Conservation (phyloP, 2,113 vertebrate species). For the Struthio camelus region DNA sequence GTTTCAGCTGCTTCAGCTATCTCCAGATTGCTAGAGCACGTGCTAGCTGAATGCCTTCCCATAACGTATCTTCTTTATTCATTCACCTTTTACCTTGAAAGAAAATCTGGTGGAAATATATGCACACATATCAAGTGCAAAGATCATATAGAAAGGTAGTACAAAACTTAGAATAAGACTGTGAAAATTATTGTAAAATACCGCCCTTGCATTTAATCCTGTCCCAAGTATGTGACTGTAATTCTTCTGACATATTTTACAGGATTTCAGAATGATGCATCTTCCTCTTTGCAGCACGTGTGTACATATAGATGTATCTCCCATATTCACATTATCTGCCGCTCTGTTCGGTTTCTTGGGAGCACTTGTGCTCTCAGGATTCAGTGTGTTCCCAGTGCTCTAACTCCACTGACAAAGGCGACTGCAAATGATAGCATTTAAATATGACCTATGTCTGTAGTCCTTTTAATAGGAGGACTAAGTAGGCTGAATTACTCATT, state of each 20-base stretch:
- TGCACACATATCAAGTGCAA: not conserved
- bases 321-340: not conserved
- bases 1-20: not conserved
- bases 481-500: not conserved
- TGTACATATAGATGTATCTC: fast-evolving
- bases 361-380: not conserved
- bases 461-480: not conserved
- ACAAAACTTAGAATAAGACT: not conserved
- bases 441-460: not conserved
- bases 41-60: not conserved
- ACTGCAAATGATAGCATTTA: not conserved
- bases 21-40: fast-evolving
- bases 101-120: not conserved
- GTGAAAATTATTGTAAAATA: not conserved
- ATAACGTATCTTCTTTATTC: not conserved
- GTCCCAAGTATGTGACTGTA: not conserved
- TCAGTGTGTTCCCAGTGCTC: not conserved
- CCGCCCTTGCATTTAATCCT: not conserved
- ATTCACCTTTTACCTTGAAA: not conserved
- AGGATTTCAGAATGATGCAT: no score
- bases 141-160: not conserved
- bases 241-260: not conserved
- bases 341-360: not conserved
- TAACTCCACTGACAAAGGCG: not conserved
- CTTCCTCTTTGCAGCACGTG: fast-evolving